Evolutionary conservation across 2,113 vertebrate genomes (phyloP), one percentile per base, ranked within the genome.

Genomic region (Albula goreensis): DNA sequence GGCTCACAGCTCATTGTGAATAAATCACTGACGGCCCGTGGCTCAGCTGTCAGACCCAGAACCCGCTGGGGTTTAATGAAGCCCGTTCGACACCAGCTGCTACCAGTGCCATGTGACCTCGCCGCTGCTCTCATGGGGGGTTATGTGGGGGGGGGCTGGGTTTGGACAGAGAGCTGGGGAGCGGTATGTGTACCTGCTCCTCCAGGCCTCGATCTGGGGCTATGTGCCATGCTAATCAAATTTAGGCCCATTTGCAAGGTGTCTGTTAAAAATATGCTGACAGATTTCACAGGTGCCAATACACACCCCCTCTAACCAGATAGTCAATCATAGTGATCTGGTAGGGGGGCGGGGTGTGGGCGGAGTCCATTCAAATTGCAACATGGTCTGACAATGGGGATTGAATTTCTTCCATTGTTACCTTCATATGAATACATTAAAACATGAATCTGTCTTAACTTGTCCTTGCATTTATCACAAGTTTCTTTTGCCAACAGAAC

Each of bases 71-170:
- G 57, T 60, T 66, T 83, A 83, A 83, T 83, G 53, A 83, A 25
- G 82, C n/a, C 53, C 66, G 82, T 83, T 83, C 60, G 12, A 83
- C 82, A 66, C 53, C 82, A 63, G 82, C 60, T 83, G 82, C 10
- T 83, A 83, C 82, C 82, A 83, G 60, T 31, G 1, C 11, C 56
- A 5, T 63, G 53, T 60, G 60, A 60, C 82, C 82, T 57, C 25
- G 57, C 25, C 31, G 15, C 53, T 66, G 25, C 57, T 56, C 2
- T 41, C 31, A 41, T 41, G 31, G 31, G 31, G 31, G 31, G 31
- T 41, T 41, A 41, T 41, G 79, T 7, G 79, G 31, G 31, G 31
- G 31, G 31, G 31, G 31, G 31, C 1, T 41, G 31, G 31, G 31
- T 41, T 41, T 41, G 52, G n/a, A n/a, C 4, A 74, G n/a, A 74